A percentile compares a stretch with the other conserved stretches of the same genome.
Evolutionary conservation across 2,113 vertebrate species (phyloP).

Genomic region (Antidorcas marsupialis): DNA sequence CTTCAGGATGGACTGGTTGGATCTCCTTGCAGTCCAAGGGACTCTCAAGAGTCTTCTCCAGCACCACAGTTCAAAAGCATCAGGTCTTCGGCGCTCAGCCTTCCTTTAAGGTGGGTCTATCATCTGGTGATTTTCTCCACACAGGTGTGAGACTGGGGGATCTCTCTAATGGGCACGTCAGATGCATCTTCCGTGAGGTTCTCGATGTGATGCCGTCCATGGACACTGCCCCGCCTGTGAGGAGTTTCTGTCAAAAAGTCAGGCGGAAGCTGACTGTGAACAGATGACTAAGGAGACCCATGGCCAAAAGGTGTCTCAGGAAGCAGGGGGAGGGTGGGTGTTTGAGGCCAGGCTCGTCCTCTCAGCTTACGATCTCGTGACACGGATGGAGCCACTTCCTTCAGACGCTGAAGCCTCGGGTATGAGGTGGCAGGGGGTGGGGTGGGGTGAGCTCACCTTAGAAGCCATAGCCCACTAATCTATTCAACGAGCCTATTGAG

Average conservation of each 20-base stretch:
- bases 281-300: too few species aligned
- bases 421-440: not conserved
- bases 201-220: accelerated
- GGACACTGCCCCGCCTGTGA: accelerated
- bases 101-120: not conserved
- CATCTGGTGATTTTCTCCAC: not conserved
- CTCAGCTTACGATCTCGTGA: accelerated
- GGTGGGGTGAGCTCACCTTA: not conserved
- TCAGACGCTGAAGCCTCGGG: not conserved
- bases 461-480: too few species aligned
- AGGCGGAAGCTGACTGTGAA: accelerated
- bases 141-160: accelerated
- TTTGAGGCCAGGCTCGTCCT: not conserved
- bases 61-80: not conserved
- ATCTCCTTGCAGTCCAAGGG: not conserved
- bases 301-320: accelerated
- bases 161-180: accelerated
- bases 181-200: accelerated
- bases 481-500: accelerated
- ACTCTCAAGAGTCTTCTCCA: not conserved
- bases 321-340: not conserved
- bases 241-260: too few species aligned
- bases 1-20: not conserved
- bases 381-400: not conserved
- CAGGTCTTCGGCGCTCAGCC: not conserved